Base-by-base conservation (phyloP, 2,888 invertebrate species). In the Thera britannica region DNA sequence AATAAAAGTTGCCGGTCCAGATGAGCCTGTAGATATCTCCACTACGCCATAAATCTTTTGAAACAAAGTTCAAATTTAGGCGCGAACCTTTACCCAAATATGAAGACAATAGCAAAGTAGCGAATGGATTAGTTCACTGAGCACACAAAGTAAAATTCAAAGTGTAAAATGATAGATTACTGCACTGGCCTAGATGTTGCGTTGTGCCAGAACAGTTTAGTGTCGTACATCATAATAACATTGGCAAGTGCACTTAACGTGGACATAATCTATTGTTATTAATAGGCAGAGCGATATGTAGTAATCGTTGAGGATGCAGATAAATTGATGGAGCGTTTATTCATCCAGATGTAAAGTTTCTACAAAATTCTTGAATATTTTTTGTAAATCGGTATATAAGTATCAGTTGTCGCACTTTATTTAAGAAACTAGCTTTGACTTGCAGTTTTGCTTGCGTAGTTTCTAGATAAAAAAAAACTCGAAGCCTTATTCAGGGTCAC, bases 251-350 rank as follows among this genome's bases (percentile, higher is more conserved):
- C 77, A 74, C 78, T 78, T 78, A 79, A 77, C 75, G 82, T 78
- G 74, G 71, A 77, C 76, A 74, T 78, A 78, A 83, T 83, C 83
- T 81, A 84, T 84, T 84, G 83, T 83, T 84, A 84, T 82, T 83
- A 79, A 81, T 84, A 83, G 70, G 77, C 73, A 67, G 52, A 58
- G 58, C 56, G 48, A 55, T 61, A 36, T 63, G 7, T 65, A 78
- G 80, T 73, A 75, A 70, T 75, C 5, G 49, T 49, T 36, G 38
- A 64, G 46, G 52, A 0, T 34, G 36, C 57, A 67, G 70, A 71
- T 65, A 54, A 48, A 62, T 54, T 35, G 2, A 3, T 7, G 34
- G 12, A 55, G 9, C n/a, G 36, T 36, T 55, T 11, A 55, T 38
- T 55, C n/a, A 54, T 8, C 9, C 9, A 9, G 6, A 46, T 46